Conservation (phyloP, 2,113 vertebrate species). For the Microtus richardsoni region DNA sequence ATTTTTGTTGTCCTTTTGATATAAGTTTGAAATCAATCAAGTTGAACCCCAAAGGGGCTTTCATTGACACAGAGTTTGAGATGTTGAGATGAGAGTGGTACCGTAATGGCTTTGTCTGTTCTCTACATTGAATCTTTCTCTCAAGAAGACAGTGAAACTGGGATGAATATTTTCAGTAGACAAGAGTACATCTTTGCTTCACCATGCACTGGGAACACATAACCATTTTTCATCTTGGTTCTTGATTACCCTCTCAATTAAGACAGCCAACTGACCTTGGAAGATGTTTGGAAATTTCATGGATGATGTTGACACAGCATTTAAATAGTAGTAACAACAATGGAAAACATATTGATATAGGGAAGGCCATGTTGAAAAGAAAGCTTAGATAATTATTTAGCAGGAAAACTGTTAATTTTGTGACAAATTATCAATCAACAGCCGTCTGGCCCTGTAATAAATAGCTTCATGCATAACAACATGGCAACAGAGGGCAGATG, state of each 20-base stretch:
- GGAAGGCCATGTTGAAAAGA: neutral
- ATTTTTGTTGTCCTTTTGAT: neutral
- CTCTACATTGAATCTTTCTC: neutral
- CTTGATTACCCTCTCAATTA: neutral
- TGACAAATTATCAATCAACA: no score
- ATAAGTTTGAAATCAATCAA: neutral
- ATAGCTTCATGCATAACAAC: fast-evolving
- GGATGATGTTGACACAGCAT: neutral
- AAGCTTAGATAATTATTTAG: neutral
- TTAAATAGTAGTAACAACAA: neutral
- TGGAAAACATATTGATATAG: neutral
- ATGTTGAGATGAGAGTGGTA: neutral
- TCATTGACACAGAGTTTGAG: neutral
- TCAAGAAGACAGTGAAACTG: neutral
- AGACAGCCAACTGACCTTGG: neutral
- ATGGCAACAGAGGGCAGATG: neutral
- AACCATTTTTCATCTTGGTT: neutral
- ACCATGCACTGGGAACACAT: neutral
- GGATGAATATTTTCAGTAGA: neutral
- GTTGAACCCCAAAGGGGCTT: neutral
- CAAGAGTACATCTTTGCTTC: neutral
- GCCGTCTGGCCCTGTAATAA: neutral
- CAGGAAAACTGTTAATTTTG: neutral
- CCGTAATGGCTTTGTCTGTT: neutral
- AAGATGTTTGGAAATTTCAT: neutral